phyloP scores from a whole-genome alignment of 2,113 vertebrate species.

The Prunella himalayana region DNA sequence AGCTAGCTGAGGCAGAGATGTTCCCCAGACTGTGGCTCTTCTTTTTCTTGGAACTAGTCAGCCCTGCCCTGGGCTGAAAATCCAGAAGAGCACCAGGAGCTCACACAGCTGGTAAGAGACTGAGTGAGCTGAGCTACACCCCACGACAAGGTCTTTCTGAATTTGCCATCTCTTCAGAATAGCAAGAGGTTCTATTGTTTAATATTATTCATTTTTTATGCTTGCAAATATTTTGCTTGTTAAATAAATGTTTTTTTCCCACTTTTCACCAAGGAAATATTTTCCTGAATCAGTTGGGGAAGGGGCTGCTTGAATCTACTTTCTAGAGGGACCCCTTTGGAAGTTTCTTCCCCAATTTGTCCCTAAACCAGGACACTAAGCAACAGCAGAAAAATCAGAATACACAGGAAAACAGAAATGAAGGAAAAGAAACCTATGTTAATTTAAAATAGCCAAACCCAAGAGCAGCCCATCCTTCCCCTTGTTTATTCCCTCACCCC shows the following conservation, averaged over 20 bases:
- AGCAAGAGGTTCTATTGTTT: background rate
- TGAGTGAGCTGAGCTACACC: rapidly evolving
- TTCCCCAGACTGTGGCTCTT: background rate
- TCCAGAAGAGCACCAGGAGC: too few species aligned
- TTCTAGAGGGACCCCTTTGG: too few species aligned
- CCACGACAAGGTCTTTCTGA: background rate
- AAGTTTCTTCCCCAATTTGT: background rate
- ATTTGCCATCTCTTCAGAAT: background rate
- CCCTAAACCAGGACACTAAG: background rate
- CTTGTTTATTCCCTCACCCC: background rate
- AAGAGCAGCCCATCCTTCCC: background rate
- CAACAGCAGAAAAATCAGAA: background rate
- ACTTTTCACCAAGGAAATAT: background rate
- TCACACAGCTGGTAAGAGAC: too few species aligned
- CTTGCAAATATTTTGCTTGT: background rate
- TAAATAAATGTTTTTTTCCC: background rate
- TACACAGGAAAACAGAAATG: background rate
- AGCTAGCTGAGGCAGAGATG: background rate
- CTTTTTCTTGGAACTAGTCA: background rate
- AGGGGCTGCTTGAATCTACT: background rate
- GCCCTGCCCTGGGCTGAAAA: background rate
- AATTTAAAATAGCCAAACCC: background rate
- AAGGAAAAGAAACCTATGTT: background rate
- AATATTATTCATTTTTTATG: background rate
- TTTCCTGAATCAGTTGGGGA: background rate